Conservation (phyloP, 2,113 vertebrate species). For the Syngnathus floridae region DNA sequence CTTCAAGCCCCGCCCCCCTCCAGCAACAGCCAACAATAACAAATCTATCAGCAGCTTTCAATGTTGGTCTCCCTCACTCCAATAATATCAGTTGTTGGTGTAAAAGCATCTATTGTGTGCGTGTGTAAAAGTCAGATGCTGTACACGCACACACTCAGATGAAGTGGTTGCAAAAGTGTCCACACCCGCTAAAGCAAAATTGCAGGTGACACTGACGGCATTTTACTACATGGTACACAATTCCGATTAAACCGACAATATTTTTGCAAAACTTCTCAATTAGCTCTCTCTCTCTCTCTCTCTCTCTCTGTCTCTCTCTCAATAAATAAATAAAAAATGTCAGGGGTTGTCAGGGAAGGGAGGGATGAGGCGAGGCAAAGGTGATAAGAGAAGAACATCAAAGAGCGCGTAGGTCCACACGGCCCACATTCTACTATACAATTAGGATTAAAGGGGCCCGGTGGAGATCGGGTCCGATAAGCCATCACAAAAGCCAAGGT, state of each 20-base stretch:
- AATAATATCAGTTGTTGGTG: constrained; percentile 23
- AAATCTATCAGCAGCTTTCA: constrained; percentile 65
- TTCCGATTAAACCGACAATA: no score
- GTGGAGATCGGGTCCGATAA: constrained; percentile 74
- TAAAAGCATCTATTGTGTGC: not conserved
- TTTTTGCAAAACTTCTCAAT: no score
- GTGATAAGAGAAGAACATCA: constrained; percentile 68
- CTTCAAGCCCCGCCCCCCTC: constrained; percentile 6
- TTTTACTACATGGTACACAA: no score
- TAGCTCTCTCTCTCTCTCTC: no score
- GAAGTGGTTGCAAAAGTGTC: not conserved
- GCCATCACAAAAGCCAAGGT: constrained; percentile 71
- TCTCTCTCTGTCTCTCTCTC: no score
- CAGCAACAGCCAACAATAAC: constrained; percentile 19
- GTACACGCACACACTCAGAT: not conserved
- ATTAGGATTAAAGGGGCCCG: constrained; percentile 79
- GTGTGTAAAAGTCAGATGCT: no score
- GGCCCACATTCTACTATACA: constrained; percentile 75
- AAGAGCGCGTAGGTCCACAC: constrained; percentile 20
- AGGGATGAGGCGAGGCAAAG: constrained; percentile 45
- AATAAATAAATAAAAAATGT: no score
- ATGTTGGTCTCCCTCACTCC: constrained; percentile 53
- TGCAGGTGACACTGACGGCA: no score
- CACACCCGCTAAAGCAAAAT: not conserved
- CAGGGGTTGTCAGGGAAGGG: not conserved